Percentiles rank a stretch among this genome's conserved stretches.
phyloP scores from a whole-genome alignment of 2,888 invertebrate species.

The Napeogenes inachia region DNA sequence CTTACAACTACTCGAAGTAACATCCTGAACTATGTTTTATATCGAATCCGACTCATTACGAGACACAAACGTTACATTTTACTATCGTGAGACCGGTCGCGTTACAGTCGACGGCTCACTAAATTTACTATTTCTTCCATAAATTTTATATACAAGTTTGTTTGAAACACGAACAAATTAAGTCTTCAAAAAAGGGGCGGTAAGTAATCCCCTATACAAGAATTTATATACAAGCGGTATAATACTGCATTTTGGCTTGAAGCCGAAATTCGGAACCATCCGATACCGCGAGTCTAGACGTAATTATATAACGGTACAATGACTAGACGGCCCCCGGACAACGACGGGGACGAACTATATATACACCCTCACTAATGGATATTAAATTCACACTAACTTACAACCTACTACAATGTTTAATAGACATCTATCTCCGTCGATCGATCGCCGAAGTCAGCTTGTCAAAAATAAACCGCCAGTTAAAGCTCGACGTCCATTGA shows the following conservation, averaged over 20 bases:
- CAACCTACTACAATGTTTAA: slow-evolving; percentile 25
- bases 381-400: slow-evolving; percentile 65
- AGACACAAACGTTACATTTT: slow-evolving; percentile 54
- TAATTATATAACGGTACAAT: slow-evolving; percentile 47
- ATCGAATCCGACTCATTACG: slow-evolving; percentile 45
- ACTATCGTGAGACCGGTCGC: slow-evolving; percentile 46
- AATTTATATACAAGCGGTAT: slow-evolving; percentile 52
- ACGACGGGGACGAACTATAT: slow-evolving; percentile 53
- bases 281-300: slow-evolving; percentile 34
- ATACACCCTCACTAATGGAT: slow-evolving; percentile 60
- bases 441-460: background rate
- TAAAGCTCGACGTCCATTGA: slow-evolving; percentile 50
- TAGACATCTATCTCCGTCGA: slow-evolving; percentile 35
- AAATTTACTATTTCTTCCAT: slow-evolving; percentile 56
- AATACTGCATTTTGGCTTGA: slow-evolving; percentile 57
- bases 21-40: slow-evolving; percentile 50
- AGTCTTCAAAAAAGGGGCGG: slow-evolving; percentile 16
- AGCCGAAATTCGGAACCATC: slow-evolving; percentile 39
- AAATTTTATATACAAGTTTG: slow-evolving; percentile 34
- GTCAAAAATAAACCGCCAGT: slow-evolving; percentile 53
- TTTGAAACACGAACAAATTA: slow-evolving; percentile 17
- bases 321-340: slow-evolving; percentile 65
- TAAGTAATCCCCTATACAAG: slow-evolving; percentile 6
- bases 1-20: slow-evolving; percentile 55
- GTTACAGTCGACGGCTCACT: slow-evolving; percentile 40